Percentiles rank a stretch among this genome's conserved stretches.
These are phyloP conservation scores for Pseudolaguvia tuberculata DNA, from an alignment of 2,113 vertebrate species.

Conservation along the genomic window DNA sequence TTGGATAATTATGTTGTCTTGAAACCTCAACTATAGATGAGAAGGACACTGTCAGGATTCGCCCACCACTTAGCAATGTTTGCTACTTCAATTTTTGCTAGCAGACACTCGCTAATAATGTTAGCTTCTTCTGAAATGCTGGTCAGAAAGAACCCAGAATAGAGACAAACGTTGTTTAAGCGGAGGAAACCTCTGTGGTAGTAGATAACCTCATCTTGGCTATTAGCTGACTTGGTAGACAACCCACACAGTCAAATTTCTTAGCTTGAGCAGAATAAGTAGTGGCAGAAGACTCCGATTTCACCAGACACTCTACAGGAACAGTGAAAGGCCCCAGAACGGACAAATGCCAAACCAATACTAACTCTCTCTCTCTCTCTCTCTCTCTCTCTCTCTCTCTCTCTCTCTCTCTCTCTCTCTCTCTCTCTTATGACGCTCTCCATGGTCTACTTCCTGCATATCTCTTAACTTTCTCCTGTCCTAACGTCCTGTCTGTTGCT, in stretches of 20 bases:
- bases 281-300: background rate
- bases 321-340: background rate
- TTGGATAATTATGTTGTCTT: background rate
- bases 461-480: no score
- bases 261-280: no score
- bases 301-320: background rate
- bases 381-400: no score
- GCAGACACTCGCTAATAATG: background rate
- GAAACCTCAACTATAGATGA: background rate
- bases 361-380: no score
- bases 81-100: background rate
- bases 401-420: no score
- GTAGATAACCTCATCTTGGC: background rate
- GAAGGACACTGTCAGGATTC: background rate
- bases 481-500: no score
- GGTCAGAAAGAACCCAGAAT: no score
- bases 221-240: background rate
- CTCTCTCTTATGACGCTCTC: no score
- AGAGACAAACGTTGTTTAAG: background rate
- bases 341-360: no score
- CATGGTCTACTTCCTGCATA: no score
- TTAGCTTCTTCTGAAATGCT: background rate
- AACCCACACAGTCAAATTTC: no score
- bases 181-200: background rate
- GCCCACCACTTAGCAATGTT: no score